Evolutionary conservation across 2,888 invertebrate species (phyloP).

Genomic region (Drosophila affinis): DNA sequence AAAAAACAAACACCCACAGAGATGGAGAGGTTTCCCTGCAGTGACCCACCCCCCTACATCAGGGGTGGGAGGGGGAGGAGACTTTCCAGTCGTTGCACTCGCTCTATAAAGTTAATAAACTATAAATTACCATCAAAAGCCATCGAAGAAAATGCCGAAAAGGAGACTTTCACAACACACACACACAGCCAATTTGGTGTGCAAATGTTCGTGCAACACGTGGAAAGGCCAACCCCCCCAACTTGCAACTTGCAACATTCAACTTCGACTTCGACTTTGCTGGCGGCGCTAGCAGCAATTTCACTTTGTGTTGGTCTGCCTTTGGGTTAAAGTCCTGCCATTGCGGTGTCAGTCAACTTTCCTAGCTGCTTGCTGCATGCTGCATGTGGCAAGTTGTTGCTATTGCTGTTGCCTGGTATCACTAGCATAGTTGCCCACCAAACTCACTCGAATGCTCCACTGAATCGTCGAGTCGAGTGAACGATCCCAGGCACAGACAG

Average conservation of each 20-base stretch:
- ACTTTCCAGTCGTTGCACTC: constrained; percentile 74
- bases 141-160: constrained; percentile 64
- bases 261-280: constrained; percentile 34
- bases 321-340: constrained; percentile 79
- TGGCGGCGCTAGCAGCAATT: constrained; percentile 56
- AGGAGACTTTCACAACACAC: constrained; percentile 68
- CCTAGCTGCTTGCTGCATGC: constrained; percentile 41
- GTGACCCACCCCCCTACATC: neutral
- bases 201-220: constrained; percentile 64
- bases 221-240: constrained; percentile 57
- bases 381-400: constrained; percentile 48
- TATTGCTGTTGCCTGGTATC: constrained; percentile 58
- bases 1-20: constrained; percentile 27
- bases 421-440: constrained; percentile 78
- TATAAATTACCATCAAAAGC: constrained; percentile 69
- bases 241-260: constrained; percentile 32
- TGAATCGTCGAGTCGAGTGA: constrained; percentile 50
- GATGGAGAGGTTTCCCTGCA: constrained; percentile 19
- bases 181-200: constrained; percentile 58
- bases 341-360: constrained; percentile 80
- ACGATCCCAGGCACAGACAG: neutral
- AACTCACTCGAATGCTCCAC: constrained; percentile 74
- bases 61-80: constrained; percentile 30
- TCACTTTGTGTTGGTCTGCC: constrained; percentile 66
- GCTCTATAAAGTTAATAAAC: constrained; percentile 77